phyloP scores from a whole-genome alignment of 2,888 invertebrate species.

The Tipula vernalis region DNA sequence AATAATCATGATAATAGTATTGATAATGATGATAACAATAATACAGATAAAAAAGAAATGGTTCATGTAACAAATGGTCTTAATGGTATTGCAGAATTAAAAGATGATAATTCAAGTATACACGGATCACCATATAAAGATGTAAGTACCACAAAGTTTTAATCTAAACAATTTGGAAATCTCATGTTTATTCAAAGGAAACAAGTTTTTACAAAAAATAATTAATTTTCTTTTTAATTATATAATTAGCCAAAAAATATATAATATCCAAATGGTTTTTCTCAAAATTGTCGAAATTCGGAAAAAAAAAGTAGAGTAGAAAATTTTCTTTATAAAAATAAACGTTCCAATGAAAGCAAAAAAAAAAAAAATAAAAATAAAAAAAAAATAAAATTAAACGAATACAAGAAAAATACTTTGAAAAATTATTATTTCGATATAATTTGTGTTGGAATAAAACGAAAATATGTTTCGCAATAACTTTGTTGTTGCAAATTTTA shows the following conservation, averaged over 20 bases:
- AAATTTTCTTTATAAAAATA: neutral
- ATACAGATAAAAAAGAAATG: neutral
- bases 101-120: constrained; percentile 9
- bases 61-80: neutral
- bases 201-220: neutral
- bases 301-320: neutral
- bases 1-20: constrained; percentile 4
- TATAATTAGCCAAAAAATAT: neutral
- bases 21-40: neutral
- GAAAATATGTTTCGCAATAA: neutral
- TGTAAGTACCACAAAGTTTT: neutral
- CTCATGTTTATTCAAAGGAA: neutral
- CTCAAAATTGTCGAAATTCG: neutral
- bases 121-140: constrained; percentile 11
- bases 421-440: neutral
- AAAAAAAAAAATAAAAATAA: no score
- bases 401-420: neutral
- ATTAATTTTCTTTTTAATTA: neutral
- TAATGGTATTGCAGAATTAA: neutral
- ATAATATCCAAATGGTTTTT: neutral
- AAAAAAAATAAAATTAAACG: no score
- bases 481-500: neutral
- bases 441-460: neutral
- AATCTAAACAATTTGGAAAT: neutral
- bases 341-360: neutral